Evolutionary conservation across 2,113 vertebrate genomes (phyloP), one percentile per base, ranked within the genome.

Genomic region (Dendrocopos noguchii): DNA sequence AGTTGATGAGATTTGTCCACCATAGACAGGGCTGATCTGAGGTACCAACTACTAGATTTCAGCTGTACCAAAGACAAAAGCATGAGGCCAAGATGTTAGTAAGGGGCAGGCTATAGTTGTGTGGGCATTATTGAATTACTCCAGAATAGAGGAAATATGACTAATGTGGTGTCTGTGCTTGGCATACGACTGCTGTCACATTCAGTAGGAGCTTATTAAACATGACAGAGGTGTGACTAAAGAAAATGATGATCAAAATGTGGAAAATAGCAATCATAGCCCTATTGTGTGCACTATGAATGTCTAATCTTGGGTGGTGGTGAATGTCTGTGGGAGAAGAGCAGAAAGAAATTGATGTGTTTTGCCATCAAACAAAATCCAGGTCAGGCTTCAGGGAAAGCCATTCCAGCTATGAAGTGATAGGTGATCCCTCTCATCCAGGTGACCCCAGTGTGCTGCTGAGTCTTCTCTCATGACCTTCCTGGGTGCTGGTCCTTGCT

Each of bases 61-160:
- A n/a, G 79, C 39, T 34, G 47, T 39, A 53, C 5, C 61, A 74
- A 84, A 82, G 65, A 66, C 78, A 91, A 93, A 91, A 79, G 7
- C 42, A 83, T n/a, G 34, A 95, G 87, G 25, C n/a, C 56, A 73
- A 66, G 29, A 7, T 39, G 72, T 68, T 84, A 79, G 28, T 52
- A 57, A 56, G 53, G 74, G 59, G 33, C 24, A 80, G 28, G 63
- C 36, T 94, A 91, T 95, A 94, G 94, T 97, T 95, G 87, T 33
- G 46, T 70, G 64, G 39, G 55, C 50, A 39, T 89, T 61, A 91
- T 21, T 70, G 34, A 86, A 89, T 95, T 95, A 86, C 46, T 72
- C 63, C 46, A 59, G 63, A 79, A 63, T 56, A 76, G 84, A 90
- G 72, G 79, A 96, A 95, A 93, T 77, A 75, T 78, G 86, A 88